These are phyloP conservation scores for Reinhardtius hippoglossoides DNA, from an alignment of 2,113 vertebrate species.

Conservation along the genomic window DNA sequence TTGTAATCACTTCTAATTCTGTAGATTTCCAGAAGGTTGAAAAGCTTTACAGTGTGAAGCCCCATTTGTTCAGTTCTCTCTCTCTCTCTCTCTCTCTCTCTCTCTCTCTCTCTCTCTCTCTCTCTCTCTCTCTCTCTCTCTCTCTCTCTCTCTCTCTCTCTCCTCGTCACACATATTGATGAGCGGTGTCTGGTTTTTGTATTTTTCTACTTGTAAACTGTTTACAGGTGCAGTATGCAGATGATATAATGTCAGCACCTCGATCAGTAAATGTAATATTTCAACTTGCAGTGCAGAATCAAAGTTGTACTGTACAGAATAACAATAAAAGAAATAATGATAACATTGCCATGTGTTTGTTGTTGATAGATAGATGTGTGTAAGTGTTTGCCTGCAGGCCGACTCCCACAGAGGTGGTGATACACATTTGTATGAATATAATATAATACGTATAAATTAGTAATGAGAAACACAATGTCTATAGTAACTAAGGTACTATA, in stretches of 20 bases:
- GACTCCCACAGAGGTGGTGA: no score
- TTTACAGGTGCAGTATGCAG: slow-evolving; percentile 69
- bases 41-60: slow-evolving; percentile 71
- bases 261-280: slow-evolving; percentile 71
- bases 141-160: slow-evolving; percentile 6
- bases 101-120: slow-evolving; percentile 5
- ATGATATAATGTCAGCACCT: slow-evolving; percentile 66
- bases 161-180: slow-evolving; percentile 43
- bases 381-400: no score
- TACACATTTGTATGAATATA: no score
- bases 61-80: not conserved
- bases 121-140: slow-evolving; percentile 6
- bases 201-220: slow-evolving; percentile 76
- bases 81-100: slow-evolving; percentile 5
- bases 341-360: not conserved
- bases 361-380: not conserved
- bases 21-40: slow-evolving; percentile 70
- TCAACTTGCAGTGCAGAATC: slow-evolving; percentile 49
- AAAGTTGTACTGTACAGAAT: slow-evolving; percentile 67
- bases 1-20: slow-evolving; percentile 5
- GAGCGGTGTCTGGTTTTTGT: slow-evolving; percentile 70
- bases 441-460: no score
- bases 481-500: no score
- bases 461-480: no score
- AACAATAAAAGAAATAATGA: slow-evolving; percentile 70